Percentiles rank a stretch among this genome's conserved stretches.
Conservation (phyloP, 2,797 vertebrate genomes). For the Hephaestus fuliginosus region DNA sequence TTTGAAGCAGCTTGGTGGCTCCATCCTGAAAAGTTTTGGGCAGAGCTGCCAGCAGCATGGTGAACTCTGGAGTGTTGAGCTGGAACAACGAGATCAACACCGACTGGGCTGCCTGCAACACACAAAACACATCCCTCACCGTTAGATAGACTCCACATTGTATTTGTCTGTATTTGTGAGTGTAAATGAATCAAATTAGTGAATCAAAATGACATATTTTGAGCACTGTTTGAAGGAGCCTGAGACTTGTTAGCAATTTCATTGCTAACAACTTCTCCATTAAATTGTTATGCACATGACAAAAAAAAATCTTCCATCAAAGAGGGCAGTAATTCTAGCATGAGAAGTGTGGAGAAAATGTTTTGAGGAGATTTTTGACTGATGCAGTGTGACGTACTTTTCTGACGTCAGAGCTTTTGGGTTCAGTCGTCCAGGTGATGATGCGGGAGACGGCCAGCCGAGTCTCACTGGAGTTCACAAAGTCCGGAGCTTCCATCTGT, state of each 20-base stretch:
- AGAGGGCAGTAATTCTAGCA: not conserved
- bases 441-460: slow-evolving; percentile 96
- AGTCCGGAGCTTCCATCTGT: slow-evolving; percentile 97
- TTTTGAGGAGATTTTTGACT: not conserved
- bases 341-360: not conserved
- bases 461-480: slow-evolving; percentile 97
- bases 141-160: not conserved
- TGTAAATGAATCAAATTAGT: too few species aligned
- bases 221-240: too few species aligned
- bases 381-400: slow-evolving; percentile 85
- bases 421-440: slow-evolving; percentile 98
- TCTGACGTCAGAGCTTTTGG: slow-evolving; percentile 97
- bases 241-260: too few species aligned
- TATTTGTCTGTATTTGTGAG: not conserved
- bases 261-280: too few species aligned
- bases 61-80: slow-evolving; percentile 98
- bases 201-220: too few species aligned
- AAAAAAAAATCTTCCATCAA: not conserved
- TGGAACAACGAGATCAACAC: slow-evolving; percentile 97
- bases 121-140: slow-evolving; percentile 16
- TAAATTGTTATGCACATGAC: too few species aligned
- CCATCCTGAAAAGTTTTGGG: slow-evolving; percentile 98
- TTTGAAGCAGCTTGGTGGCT: slow-evolving; percentile 96
- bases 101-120: slow-evolving; percentile 92
- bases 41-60: slow-evolving; percentile 95